phyloP scores from a whole-genome alignment of 2,113 vertebrate genomes.

The Melanerpes formicivorus region DNA sequence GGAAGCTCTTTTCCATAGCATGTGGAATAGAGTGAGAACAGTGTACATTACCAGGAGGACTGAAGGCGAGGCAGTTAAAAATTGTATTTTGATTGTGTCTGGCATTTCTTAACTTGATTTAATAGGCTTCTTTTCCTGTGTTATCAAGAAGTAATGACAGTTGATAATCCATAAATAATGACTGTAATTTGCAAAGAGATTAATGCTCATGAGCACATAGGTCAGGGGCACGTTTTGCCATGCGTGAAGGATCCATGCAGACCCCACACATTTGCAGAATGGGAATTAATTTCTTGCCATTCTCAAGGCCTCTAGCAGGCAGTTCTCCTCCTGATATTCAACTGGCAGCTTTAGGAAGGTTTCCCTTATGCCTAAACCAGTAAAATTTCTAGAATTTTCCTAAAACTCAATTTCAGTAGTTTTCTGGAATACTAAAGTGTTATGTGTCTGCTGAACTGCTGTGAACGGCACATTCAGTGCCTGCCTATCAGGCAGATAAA shows the following conservation, averaged over 20 bases:
- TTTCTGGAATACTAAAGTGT: background rate
- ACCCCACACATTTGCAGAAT: background rate
- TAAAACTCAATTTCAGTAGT: background rate
- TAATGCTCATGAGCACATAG: accelerated
- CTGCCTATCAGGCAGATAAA: background rate
- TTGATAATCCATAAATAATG: background rate
- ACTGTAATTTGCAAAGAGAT: background rate
- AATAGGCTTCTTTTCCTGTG: background rate
- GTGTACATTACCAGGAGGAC: background rate
- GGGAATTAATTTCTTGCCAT: background rate
- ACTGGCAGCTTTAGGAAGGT: background rate
- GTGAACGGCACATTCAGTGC: background rate
- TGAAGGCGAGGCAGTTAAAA: background rate
- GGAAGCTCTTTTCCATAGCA: background rate
- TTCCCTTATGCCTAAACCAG: background rate
- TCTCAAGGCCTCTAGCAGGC: background rate
- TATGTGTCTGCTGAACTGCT: background rate
- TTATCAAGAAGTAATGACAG: background rate
- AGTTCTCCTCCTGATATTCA: background rate
- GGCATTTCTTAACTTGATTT: background rate
- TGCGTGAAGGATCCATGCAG: background rate
- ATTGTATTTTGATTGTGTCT: background rate
- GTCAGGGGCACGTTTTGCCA: background rate
- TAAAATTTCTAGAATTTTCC: background rate
- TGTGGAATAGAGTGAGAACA: background rate